phyloP scores from a whole-genome alignment of 2,797 vertebrate species.

The Nannoperca obscura region DNA sequence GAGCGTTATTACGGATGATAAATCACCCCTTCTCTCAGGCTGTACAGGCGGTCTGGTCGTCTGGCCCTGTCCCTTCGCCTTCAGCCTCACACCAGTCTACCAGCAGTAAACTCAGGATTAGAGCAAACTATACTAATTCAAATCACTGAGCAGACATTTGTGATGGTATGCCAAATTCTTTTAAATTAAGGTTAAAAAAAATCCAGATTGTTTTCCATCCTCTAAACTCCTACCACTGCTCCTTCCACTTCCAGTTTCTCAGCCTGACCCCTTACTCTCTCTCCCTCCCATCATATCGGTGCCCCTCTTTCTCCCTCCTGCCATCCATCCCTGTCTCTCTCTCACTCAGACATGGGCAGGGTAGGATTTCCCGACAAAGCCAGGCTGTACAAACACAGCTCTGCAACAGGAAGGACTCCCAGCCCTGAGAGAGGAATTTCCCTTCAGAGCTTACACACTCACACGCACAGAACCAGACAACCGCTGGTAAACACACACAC shows the following conservation, averaged over 20 bases:
- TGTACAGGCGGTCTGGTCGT: slow-evolving; percentile 19
- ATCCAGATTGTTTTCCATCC: slow-evolving; percentile 34
- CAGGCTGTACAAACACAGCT: slow-evolving; percentile 89
- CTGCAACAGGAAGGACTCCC: slow-evolving; percentile 87
- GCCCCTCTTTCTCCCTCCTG: slow-evolving; percentile 42
- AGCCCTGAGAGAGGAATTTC: slow-evolving; percentile 87
- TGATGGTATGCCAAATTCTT: slow-evolving; percentile 40
- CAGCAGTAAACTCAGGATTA: slow-evolving; percentile 58
- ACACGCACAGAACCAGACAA: slow-evolving; percentile 24
- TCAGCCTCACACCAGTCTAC: slow-evolving; percentile 40
- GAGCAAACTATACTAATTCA: slow-evolving; percentile 31
- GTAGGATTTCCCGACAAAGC: slow-evolving; percentile 89
- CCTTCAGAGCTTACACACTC: slow-evolving; percentile 76
- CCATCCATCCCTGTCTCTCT: slow-evolving; percentile 35
- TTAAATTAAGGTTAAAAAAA: slow-evolving; percentile 22
- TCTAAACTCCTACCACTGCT: slow-evolving; percentile 25
- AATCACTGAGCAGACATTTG: slow-evolving; percentile 40
- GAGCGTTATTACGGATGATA: slow-evolving; percentile 59
- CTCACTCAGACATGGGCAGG: slow-evolving; percentile 81
- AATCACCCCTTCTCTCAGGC: slow-evolving; percentile 48
- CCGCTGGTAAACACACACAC: neutral
- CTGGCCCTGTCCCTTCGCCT: slow-evolving; percentile 32
- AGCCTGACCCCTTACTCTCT: slow-evolving; percentile 19
- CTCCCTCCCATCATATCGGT: slow-evolving; percentile 17
- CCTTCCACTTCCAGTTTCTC: slow-evolving; percentile 23